Evolutionary conservation across 2,797 vertebrate species (phyloP), one percentile per base, ranked within the genome.

Genomic region (Bufotes viridis): DNA sequence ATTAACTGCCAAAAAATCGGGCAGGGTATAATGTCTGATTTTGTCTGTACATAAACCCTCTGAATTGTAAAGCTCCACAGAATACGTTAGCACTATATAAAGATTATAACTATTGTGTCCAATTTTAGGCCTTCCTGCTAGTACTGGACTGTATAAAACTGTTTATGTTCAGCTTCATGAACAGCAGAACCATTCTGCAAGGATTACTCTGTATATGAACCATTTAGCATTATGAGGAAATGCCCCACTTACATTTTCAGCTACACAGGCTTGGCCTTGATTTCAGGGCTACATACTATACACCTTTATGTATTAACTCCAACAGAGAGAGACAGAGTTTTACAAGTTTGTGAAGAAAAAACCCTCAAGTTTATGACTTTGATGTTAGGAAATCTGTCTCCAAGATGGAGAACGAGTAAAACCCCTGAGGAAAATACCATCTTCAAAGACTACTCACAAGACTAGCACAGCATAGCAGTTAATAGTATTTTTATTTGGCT

Each of bases 401-500:
- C 24, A 69, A 81, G 63, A 81, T 74, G 78, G 65, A 74, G 55
- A 86, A 60, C 34, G 3, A 22, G 63, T 70, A 86, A 60, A 70
- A 49, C 65, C 29, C 42, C 60, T 60, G 78, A 81, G 78, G 69
- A 60, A 86, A 81, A 87, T 81, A 70, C 29, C 67, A 81, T 65
- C 78, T 81, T 87, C 85, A 87, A 87, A 87, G 65, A 49, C 6
- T 81, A 24, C 53, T 63, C 51, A 58, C 53, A 70, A 81, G 69
- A 14, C 61, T 51, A 70, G 65, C 78, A 87, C 70, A 70, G 55
- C 78, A 22, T 72, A 24, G 22, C 78, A 81, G 78, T 42, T 81
- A 72, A 72, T 81, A 29, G 34, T 72, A 81, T 70, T 87, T 87
- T 80, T 87, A 87, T 87, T 87, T 87, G 85, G 78, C 70, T 87